Conservation (phyloP, 2,888 invertebrate species). For the Antheraea assamensis region DNA sequence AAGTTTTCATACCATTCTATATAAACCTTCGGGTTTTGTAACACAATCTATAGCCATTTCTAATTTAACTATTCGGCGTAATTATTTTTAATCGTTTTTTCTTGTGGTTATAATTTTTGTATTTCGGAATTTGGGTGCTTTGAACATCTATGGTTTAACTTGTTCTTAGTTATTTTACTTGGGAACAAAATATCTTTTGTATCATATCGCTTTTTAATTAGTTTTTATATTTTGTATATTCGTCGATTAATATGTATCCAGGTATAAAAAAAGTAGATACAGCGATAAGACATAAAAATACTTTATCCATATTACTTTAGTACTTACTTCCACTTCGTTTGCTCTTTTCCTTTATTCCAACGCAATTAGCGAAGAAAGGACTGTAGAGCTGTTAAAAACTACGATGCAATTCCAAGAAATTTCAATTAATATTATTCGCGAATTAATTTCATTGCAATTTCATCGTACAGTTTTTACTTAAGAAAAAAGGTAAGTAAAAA, state of each 20-base stretch:
- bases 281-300: not conserved
- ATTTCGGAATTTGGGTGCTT: not conserved
- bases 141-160: not conserved
- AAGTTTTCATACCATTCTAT: not conserved
- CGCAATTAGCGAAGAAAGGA: constrained; percentile 42
- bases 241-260: not conserved
- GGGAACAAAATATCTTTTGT: not conserved
- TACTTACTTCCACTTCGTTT: constrained; percentile 21
- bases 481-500: constrained; percentile 35
- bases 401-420: constrained; percentile 45
- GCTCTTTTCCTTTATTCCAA: constrained; percentile 35
- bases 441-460: constrained; percentile 37
- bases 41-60: constrained; percentile 3
- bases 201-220: not conserved
- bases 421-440: constrained; percentile 25
- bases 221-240: not conserved
- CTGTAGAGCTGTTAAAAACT: constrained; percentile 41
- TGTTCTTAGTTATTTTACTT: not conserved
- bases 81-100: not conserved
- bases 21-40: not conserved
- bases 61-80: not conserved
- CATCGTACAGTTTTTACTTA: constrained; percentile 31
- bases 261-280: not conserved
- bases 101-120: not conserved
- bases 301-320: not conserved